Evolutionary conservation across 2,888 invertebrate genomes (phyloP).

Genomic region (Athetis lepigone): DNA sequence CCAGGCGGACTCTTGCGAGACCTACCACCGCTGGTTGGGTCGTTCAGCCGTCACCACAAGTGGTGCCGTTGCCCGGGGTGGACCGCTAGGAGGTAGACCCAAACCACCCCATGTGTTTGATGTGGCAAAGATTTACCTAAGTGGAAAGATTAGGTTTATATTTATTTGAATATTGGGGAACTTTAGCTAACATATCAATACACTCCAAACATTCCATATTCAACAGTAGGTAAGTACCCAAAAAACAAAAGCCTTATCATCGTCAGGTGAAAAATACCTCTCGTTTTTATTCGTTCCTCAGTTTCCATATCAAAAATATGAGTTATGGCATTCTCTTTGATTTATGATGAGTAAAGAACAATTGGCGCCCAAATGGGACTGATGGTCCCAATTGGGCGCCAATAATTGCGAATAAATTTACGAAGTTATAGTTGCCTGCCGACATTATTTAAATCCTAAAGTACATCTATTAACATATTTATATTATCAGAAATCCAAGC

Average conservation of each 20-base stretch:
- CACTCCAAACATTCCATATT: not conserved
- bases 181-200: not conserved
- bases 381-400: conserved; percentile 26
- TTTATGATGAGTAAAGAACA: conserved; percentile 18
- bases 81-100: no score
- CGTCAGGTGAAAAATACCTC: not conserved
- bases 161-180: not conserved
- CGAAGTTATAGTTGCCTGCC: conserved; percentile 20
- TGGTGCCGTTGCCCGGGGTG: no score
- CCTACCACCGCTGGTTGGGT: no score
- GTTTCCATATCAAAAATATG: conserved; percentile 17
- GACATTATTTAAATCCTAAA: conserved; percentile 25
- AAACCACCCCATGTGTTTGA: no score
- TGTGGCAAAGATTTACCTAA: not conserved
- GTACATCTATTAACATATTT: conserved; percentile 50
- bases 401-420: conserved; percentile 25
- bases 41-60: no score
- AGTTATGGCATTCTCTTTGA: conserved; percentile 21
- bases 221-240: not conserved
- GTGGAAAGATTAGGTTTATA: conserved; percentile 1
- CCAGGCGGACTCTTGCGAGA: no score
- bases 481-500: conserved; percentile 30
- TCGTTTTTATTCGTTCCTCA: conserved; percentile 10
- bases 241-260: not conserved
- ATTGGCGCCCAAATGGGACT: not conserved